Conservation (phyloP, 2,888 invertebrate species). For the Auanema sp. region DNA sequence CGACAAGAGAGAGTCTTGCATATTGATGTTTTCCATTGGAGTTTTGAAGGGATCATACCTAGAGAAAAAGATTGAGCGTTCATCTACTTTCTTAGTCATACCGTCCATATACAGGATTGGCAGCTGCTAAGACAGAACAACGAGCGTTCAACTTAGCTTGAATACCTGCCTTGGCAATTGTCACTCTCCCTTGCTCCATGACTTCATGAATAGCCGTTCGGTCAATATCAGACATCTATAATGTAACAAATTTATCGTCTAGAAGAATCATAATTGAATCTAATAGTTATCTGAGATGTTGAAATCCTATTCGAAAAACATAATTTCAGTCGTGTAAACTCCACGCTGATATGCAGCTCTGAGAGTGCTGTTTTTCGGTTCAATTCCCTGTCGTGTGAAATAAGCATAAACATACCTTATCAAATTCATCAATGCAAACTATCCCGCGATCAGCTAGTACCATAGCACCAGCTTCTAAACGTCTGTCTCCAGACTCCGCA, state of each 20-base stretch:
- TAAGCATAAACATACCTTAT: constrained; percentile 71
- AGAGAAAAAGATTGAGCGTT: not conserved
- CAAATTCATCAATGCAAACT: constrained; percentile 96
- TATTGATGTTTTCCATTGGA: constrained; percentile 98
- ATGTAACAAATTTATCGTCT: not conserved
- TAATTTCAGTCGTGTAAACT: no score
- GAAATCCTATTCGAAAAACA: not conserved
- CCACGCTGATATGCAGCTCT: no score
- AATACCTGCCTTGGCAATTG: constrained; percentile 96
- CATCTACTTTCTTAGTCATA: constrained; percentile 65
- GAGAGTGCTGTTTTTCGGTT: no score
- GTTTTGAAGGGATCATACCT: constrained; percentile 98
- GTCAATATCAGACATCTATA: constrained; percentile 96
- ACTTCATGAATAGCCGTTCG: constrained; percentile 99
- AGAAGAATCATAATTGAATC: no score
- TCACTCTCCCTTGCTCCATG: constrained; percentile 94
- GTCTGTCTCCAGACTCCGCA: constrained; percentile 75
- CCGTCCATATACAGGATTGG: constrained; percentile 97
- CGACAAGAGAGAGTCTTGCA: constrained; percentile 93
- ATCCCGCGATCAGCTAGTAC: constrained; percentile 96
- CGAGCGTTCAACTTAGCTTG: constrained; percentile 93
- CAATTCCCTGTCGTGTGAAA: no score
- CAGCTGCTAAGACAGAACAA: constrained; percentile 97
- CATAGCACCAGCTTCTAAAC: constrained; percentile 88
- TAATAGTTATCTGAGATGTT: not conserved